These are phyloP conservation scores for Eremobia ochroleuca DNA, from an alignment of 2,888 invertebrate species.

Conservation along the genomic window DNA sequence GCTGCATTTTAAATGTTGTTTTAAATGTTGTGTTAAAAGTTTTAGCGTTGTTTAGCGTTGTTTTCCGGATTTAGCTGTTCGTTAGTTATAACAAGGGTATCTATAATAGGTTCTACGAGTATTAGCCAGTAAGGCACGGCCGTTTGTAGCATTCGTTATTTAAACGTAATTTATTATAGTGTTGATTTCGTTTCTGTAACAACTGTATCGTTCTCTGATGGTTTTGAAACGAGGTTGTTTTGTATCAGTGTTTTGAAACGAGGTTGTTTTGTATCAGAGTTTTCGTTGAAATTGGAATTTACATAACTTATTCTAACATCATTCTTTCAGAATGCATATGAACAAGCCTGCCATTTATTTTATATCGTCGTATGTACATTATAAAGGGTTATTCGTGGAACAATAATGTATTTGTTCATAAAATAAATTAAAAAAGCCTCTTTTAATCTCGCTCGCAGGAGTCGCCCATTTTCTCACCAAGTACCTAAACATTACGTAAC, in stretches of 20 bases:
- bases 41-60: too few relatives aligned
- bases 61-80: not conserved
- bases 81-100: not conserved
- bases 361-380: not conserved
- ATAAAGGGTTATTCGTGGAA: not conserved
- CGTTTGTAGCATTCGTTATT: not conserved
- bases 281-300: not conserved
- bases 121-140: too few relatives aligned
- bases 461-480: slow-evolving; percentile 10
- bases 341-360: not conserved
- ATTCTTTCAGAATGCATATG: not conserved
- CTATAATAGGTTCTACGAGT: not conserved
- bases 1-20: slow-evolving; percentile 22
- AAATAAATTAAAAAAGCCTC: not conserved
- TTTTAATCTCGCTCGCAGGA: not conserved
- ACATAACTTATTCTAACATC: not conserved
- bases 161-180: not conserved
- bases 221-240: not conserved
- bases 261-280: not conserved
- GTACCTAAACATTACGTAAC: slow-evolving; percentile 22
- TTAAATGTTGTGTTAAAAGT: too few relatives aligned
- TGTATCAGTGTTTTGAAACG: not conserved
- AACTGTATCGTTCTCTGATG: not conserved
- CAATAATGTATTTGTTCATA: not conserved
- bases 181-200: not conserved